Evolutionary conservation across 2,888 invertebrate genomes (phyloP), one percentile per base, ranked within the genome.

Genomic region (Teinopalpus imperialis): DNA sequence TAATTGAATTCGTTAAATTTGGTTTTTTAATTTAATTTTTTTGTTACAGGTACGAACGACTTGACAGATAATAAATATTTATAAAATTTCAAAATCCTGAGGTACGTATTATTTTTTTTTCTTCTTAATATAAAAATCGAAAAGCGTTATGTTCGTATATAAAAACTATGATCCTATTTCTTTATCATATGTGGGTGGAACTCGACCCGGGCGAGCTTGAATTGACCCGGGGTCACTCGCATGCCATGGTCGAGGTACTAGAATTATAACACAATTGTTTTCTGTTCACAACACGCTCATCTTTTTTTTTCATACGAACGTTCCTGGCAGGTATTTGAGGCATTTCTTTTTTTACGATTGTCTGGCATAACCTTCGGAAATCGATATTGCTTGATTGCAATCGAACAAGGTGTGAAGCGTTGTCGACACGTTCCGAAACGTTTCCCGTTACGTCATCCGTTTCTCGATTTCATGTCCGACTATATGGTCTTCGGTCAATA

Each of bases 221-320:
- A 61, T 64, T 66, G 60, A 53, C 51, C 54, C 43, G 50, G 52
- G 61, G 58, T 63, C 66, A 57, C 51, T 29, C 57, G 61, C 63
- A 64, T 65, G 56, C 59, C 56, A 52, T 54, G 48, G 24, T 54
- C 51, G 53, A 60, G 62, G 63, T 51, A 66, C 71, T 75, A 74
- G 75, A 81, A 78, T 78, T 81, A 80, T 79, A 74, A 74, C 71
- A 72, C 82, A 80, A 83, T 83, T 82, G 82, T 83, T 77, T 78
- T 69, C 69, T 63, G 65, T 69, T 69, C 69, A 65, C 68, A 63
- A 65, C 62, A 61, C 53, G 54, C 58, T 32, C 24, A 2, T 8
- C 13, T 14, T 21, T 62, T 54, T 63, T 67, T 69, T 32, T 14
- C 10, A 7, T 5, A 40, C 40, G 14, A 18, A 21, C 31, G 26